phyloP scores from a whole-genome alignment of 2,888 invertebrate species.

The Eupelmus urozonus region DNA sequence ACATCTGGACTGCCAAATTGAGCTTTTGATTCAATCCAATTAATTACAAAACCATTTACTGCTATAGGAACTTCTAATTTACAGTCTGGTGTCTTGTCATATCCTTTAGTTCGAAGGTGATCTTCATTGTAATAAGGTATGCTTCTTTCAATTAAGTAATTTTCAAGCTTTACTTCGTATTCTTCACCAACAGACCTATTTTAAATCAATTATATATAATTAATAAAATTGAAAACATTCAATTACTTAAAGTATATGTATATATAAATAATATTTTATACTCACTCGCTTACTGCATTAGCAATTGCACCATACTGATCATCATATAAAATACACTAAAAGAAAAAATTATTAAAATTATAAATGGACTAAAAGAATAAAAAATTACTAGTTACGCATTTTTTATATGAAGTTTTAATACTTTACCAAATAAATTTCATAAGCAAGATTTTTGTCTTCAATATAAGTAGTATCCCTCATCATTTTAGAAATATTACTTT shows the following conservation, averaged over 20 bases:
- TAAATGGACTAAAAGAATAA: constrained; percentile 62
- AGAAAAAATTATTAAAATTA: constrained; percentile 66
- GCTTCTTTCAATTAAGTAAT: constrained; percentile 80
- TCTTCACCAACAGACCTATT: constrained; percentile 88
- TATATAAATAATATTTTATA: constrained; percentile 60
- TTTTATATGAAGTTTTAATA: constrained; percentile 20
- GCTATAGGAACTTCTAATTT: constrained; percentile 93
- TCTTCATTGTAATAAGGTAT: constrained; percentile 87
- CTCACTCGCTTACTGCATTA: constrained; percentile 88
- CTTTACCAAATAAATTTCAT: constrained; percentile 86
- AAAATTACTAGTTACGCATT: constrained; percentile 26
- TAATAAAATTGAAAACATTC: not conserved
- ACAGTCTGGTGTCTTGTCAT: constrained; percentile 96
- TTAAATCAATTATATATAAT: constrained; percentile 15
- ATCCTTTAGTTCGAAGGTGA: constrained; percentile 88
- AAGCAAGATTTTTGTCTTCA: constrained; percentile 84
- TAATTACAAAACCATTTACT: constrained; percentile 89
- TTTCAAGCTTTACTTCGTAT: constrained; percentile 87
- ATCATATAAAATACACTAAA: constrained; percentile 88
- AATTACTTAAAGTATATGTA: not conserved
- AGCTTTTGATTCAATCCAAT: constrained; percentile 98
- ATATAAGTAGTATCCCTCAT: constrained; percentile 87
- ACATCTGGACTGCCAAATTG: constrained; percentile 92
- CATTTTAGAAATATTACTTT: constrained; percentile 79
- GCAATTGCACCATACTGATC: constrained; percentile 90